phyloP scores from a whole-genome alignment of 2,888 invertebrate genomes.

The Xylota segnis region DNA sequence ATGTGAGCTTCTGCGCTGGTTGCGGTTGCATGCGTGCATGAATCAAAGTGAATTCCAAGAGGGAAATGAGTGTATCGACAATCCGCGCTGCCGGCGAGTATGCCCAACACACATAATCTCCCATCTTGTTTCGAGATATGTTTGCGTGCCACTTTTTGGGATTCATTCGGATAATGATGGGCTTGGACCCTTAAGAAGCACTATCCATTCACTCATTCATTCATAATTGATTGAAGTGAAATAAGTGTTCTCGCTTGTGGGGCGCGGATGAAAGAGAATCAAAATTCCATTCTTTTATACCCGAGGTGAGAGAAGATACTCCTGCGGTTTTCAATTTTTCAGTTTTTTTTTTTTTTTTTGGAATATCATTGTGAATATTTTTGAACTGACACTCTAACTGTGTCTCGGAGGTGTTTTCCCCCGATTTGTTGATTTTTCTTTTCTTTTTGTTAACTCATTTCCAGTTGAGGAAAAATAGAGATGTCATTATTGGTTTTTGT shows the following conservation, averaged over 20 bases:
- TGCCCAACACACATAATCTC: constrained; percentile 12
- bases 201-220: constrained; percentile 50
- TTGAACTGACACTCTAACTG: constrained; percentile 44
- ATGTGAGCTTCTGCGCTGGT: constrained; percentile 51
- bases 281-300: constrained; percentile 40
- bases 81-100: not conserved
- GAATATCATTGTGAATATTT: constrained; percentile 23
- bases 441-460: constrained; percentile 40
- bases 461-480: constrained; percentile 22
- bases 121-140: constrained; percentile 31
- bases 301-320: constrained; percentile 17
- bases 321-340: constrained; percentile 7
- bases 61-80: constrained; percentile 3
- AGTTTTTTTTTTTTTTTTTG: constrained; percentile 32
- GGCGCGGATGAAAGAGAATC: constrained; percentile 1
- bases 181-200: constrained; percentile 45
- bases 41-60: constrained; percentile 33
- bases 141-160: constrained; percentile 35
- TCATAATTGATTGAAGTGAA: constrained; percentile 63
- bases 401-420: not conserved
- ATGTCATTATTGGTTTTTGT: constrained; percentile 1
- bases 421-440: constrained; percentile 44
- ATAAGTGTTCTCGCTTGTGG: constrained; percentile 8
- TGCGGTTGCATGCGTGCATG: constrained; percentile 46
- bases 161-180: constrained; percentile 43